Evolutionary conservation across 2,888 invertebrate genomes (phyloP), one percentile per base, ranked within the genome.

Genomic region (Yponomeuta plumbellus): DNA sequence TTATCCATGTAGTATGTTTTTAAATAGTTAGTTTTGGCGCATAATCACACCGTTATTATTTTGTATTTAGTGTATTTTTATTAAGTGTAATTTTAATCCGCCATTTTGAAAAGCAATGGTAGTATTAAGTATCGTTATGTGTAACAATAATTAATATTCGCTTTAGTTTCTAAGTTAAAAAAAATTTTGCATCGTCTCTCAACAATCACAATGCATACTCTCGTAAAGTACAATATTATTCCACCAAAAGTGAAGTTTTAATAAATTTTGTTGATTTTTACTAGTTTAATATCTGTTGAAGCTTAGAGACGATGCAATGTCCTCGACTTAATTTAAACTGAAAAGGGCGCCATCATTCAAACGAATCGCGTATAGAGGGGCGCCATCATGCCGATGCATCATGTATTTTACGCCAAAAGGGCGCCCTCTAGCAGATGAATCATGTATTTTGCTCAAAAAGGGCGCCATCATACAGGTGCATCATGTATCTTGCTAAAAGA

Each of bases 41-140:
- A 34, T 61, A 61, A 26, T 61, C 61, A 26, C n/a, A 61, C 26
- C 26, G 61, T 61, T 61, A 34, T 61, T 34, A n/a, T 26, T 22
- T 61, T n/a, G 23, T 61, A 26, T 61, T 5, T 61, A 17, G 17
- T 22, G 11, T 26, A 26, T 34, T 6, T 61, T 17, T 8, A 34
- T 34, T 26, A 26, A 34, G 13, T 26, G 22, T 61, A 34, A 61
- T 22, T n/a, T n/a, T 23, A 4, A 13, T 23, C 11, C 13, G 22
- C 59, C 21, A 22, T 59, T 22, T 22, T 22, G 59, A 13, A 21
- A 13, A 22, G 59, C 59, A 59, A 21, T 22, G 23, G 21, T 23
- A 59, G 13, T 22, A 6, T 6, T 22, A 11, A 26, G 11, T 26
- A 23, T 61, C n/a, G 26, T 34, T 61, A 34, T 61, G 21, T 11